Evolutionary conservation across 2,113 vertebrate genomes (phyloP), one percentile per base, ranked within the genome.

Genomic region (Trichomycterus rosablanca): DNA sequence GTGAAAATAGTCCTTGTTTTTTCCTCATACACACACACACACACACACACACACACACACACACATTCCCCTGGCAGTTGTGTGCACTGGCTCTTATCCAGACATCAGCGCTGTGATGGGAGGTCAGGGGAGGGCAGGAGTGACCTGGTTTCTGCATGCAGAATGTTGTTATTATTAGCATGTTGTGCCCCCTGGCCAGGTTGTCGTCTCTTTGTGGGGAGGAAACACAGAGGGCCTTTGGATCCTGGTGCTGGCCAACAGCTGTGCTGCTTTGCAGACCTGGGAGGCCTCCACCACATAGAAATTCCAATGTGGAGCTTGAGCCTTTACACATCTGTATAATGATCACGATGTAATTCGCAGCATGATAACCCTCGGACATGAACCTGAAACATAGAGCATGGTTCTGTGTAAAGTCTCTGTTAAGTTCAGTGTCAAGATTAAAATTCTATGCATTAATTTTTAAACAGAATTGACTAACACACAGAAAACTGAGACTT

Each of bases 91-190:
- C 86, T 85, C 71, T 58, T 62, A 89, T 84, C 88, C 89, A 88
- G 75, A 81, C 86, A 91, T 86, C 89, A 88, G 80, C 71, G 64
- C 79, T 82, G 86, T 88, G 76, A 81, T 80, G 77, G 84, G 86
- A 80, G 84, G 92, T 93, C 92, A 90, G 72, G 76, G 71, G 83
- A 88, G 73, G 80, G 73, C 84, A 88, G 78, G 82, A 77, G 68
- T 91, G 93, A 94, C 92, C 91, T 86, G 76, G 76, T 84, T 78
- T 75, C 83, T 49, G 67, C 83, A 87, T 76, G 83, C 88, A 93
- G 87, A 91, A 92, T 92, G 89, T 91, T 93, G 91, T 95, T 92
- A 90, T 92, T 93, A 93, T 91, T 92, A 89, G 86, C 73, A 78
- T 78, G 80, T 71, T 64, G 66, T 85, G 84, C 86, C 92, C 91